A percentile compares a stretch with the other conserved stretches of the same genome.
Conservation (phyloP, 2,888 invertebrate species). For the Dryadula phaetusa region DNA sequence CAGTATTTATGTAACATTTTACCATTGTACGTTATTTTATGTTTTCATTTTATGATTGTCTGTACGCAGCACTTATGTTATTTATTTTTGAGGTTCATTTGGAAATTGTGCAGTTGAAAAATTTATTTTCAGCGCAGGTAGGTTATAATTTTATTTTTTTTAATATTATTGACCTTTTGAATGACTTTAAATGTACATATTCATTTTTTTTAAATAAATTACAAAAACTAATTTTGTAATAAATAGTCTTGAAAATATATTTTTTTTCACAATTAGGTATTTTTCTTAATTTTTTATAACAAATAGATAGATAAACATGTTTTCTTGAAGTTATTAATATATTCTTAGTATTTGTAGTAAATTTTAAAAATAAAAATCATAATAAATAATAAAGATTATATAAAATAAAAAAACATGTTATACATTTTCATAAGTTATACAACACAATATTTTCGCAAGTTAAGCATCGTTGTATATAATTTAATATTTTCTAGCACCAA, state of each 20-base stretch:
- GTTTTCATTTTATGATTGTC: slow-evolving; percentile 31
- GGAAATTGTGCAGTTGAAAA: slow-evolving; percentile 8
- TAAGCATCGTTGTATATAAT: slow-evolving; percentile 12
- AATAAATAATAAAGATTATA: no score
- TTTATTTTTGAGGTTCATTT: slow-evolving; percentile 29
- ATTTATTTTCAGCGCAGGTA: slow-evolving; percentile 4
- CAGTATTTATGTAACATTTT: slow-evolving; percentile 37
- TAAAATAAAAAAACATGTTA: no score
- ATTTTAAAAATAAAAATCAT: no score
- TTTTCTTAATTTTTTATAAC: no score
- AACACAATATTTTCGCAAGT: slow-evolving; percentile 2
- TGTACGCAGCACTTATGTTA: slow-evolving; percentile 31
- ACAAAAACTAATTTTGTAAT: no score
- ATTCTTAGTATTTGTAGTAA: no score
- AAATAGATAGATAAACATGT: no score
- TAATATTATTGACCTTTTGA: not conserved
- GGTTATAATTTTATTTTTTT: not conserved
- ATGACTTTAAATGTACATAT: no score
- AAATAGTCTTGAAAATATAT: no score
- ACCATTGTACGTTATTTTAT: slow-evolving; percentile 34
- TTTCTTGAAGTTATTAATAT: no score
- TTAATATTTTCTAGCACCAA: slow-evolving; percentile 24
- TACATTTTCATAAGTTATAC: not conserved
- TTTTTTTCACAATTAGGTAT: no score
- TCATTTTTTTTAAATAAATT: no score